Conservation (phyloP, 2,888 invertebrate species). For the Pyrrhopygopsis socrates region DNA sequence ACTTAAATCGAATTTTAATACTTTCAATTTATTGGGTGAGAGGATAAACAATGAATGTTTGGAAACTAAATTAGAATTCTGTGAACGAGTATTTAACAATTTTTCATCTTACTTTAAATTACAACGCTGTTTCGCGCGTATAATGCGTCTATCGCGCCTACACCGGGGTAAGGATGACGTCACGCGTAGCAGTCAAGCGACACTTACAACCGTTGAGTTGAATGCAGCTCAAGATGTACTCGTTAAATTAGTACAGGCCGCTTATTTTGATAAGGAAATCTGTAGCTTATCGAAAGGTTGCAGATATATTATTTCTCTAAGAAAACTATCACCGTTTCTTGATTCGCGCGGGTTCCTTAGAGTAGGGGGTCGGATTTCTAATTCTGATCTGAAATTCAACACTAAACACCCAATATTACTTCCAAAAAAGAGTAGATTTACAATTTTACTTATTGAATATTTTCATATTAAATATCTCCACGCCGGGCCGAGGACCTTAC, state of each 20-base stretch:
- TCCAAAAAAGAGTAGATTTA: slow-evolving; percentile 46
- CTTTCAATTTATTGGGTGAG: background rate
- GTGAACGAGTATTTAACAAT: background rate
- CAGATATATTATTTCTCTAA: background rate
- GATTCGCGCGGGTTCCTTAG: slow-evolving; percentile 47
- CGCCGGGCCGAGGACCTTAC: slow-evolving; percentile 15
- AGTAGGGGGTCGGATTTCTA: slow-evolving; percentile 59
- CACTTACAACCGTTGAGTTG: background rate
- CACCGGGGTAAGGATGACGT: background rate
- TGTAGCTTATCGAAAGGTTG: background rate
- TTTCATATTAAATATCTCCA: slow-evolving; percentile 28
- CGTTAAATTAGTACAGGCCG: background rate
- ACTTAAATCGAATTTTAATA: background rate
- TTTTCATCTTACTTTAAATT: slow-evolving; percentile 35
- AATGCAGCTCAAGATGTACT: slow-evolving; percentile 9
- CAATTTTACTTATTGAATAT: slow-evolving; percentile 24
- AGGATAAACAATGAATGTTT: background rate
- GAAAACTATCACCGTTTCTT: slow-evolving; percentile 43
- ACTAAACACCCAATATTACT: slow-evolving; percentile 44
- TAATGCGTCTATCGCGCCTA: background rate
- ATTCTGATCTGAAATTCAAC: slow-evolving; percentile 34
- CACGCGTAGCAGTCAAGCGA: background rate
- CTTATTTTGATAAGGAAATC: slow-evolving; percentile 11
- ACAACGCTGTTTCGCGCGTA: background rate
- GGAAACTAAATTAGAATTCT: slow-evolving; percentile 5